These are phyloP conservation scores for Gallinago media DNA, from an alignment of 2,113 vertebrate genomes.

Conservation along the genomic window DNA sequence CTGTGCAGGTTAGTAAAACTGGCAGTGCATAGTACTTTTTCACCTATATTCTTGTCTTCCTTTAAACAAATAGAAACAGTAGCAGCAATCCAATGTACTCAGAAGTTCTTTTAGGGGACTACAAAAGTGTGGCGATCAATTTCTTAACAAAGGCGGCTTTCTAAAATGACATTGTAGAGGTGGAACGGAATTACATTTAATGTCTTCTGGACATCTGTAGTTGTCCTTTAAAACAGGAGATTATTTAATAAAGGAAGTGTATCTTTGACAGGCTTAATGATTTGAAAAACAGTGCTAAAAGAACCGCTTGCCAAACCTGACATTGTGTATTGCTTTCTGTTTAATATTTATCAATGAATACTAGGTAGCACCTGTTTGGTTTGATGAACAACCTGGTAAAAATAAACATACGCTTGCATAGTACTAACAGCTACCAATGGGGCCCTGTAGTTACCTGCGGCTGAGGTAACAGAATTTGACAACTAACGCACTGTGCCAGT, in stretches of 20 bases:
- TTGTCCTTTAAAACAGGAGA: conserved; percentile 33
- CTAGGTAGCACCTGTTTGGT: conserved; percentile 12
- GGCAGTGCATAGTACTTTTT: conserved; percentile 35
- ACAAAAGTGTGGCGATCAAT: not conserved
- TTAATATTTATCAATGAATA: conserved; percentile 29
- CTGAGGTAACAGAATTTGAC: conserved; percentile 48
- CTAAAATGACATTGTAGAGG: conserved; percentile 4
- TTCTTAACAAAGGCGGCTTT: conserved; percentile 34
- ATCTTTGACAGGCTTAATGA: conserved; percentile 32
- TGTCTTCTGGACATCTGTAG: not conserved
- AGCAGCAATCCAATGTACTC: not conserved
- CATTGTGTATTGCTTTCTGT: conserved; percentile 42
- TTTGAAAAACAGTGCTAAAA: conserved; percentile 31
- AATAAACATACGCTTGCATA: conserved; percentile 5
- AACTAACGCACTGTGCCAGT: conserved; percentile 44
- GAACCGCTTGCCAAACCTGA: conserved; percentile 47
- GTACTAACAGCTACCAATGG: conserved; percentile 25
- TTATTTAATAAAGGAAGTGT: conserved; percentile 20
- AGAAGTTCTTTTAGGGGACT: conserved; percentile 3
- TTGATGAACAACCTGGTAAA: conserved; percentile 52
- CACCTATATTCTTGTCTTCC: conserved; percentile 36
- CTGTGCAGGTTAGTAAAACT: not conserved
- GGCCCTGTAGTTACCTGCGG: not conserved
- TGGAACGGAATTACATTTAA: not conserved
- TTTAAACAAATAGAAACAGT: not conserved